Base-by-base conservation (phyloP, 1,140 invertebrate species). In the Hormaphis cornu region DNA sequence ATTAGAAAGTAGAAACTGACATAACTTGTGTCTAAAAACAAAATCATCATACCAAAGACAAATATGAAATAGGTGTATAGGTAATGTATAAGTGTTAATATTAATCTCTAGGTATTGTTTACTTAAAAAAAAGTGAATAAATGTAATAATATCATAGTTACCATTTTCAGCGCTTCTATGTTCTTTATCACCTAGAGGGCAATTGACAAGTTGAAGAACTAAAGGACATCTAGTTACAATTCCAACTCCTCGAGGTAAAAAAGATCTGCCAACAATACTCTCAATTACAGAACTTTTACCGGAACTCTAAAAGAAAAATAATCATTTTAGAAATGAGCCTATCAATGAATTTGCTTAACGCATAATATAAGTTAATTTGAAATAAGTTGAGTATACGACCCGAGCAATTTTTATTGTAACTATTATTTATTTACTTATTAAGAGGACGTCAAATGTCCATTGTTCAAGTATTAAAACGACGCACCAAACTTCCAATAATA, bases 211-310 rank as follows among this genome's bases (percentile, higher is more conserved):
- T 79, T 99, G 97, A 8, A 99, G 81, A 71, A 99, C 82, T 8
- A 99, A 80, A 3, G 97, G 97, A 59, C 97, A 82, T 71, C 97
- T 81, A 3, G 97, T 99, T 1, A 99, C 96, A 76, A 99, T 98
- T 8, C 97, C 97, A 58, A 89, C 90, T 44, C 97, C 97, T 75
- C 97, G 82, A 14, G 97, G 97, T 59, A 99, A 80, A 81, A 99
- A 99, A 59, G 96, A 96, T 69, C 89, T 85, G 0, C 97, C 97
- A n/a, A 99, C 97, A 24, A 99, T 82, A 79, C 92, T 93, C 80
- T 99, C 97, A 73, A 99, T 87, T 10, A 99, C 97, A 37, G 97
- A 99, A 83, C 95, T 98, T 82, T 99, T 99, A 48, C 97, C 97
- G 63, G 97, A 96, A 81, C 96, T 98, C 94, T 99, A 79, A 72